These are phyloP conservation scores for Bradysia coprophila DNA, from an alignment of 1,140 invertebrate species.

Conservation along the genomic window DNA sequence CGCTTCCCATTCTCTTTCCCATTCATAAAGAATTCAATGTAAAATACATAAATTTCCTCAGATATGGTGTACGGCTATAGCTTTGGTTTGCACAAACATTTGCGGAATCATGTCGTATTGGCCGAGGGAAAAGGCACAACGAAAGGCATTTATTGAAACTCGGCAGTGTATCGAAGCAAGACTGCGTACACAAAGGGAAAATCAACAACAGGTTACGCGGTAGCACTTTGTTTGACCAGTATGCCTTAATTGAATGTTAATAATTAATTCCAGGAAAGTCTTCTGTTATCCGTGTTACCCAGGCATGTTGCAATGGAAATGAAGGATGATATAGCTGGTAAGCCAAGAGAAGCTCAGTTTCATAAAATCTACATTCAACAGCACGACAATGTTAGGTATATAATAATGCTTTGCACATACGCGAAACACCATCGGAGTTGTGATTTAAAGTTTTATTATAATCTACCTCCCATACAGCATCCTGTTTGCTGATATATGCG, in stretches of 20 bases:
- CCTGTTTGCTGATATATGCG: constrained; percentile 94
- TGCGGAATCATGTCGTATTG: constrained; percentile 84
- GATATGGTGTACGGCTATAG: constrained; percentile 34
- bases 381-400: constrained; percentile 88
- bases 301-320: constrained; percentile 94
- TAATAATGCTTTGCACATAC: constrained; percentile 1
- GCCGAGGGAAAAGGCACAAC: constrained; percentile 74
- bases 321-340: constrained; percentile 87
- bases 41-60: too few species aligned
- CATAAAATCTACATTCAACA: constrained; percentile 96
- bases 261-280: constrained; percentile 47
- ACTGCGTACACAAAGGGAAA: constrained; percentile 80
- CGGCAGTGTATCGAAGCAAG: constrained; percentile 83
- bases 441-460: not conserved
- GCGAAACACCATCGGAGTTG: too few species aligned
- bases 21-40: too few species aligned
- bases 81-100: constrained; percentile 61
- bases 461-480: constrained; percentile 45
- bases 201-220: constrained; percentile 81
- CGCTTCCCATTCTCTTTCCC: too few species aligned
- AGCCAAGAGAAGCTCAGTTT: constrained; percentile 82
- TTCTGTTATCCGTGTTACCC: constrained; percentile 82
- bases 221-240: not conserved
- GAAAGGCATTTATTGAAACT: constrained; percentile 88
- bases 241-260: not conserved